phyloP scores from a whole-genome alignment of 1,140 invertebrate species.

The Notospermus geniculatus region DNA sequence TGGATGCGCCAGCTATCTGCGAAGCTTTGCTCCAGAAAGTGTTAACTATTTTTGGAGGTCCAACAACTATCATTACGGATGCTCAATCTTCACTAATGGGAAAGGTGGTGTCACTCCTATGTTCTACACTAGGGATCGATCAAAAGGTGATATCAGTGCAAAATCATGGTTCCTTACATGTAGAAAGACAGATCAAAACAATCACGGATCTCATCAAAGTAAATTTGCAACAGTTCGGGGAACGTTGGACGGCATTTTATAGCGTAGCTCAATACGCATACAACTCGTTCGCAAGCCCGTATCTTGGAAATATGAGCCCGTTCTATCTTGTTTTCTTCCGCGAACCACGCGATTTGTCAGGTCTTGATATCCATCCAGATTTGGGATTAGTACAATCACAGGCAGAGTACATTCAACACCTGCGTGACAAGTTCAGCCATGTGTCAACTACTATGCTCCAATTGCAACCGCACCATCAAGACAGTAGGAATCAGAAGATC shows the following conservation, averaged over 20 bases:
- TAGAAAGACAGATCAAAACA: neutral
- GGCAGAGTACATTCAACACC: neutral
- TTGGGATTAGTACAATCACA: neutral
- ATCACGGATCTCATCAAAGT: neutral
- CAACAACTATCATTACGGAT: neutral
- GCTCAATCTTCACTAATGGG: neutral
- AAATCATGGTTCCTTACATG: neutral
- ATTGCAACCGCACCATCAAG: neutral
- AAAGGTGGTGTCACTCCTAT: neutral
- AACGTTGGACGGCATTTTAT: too few relatives aligned
- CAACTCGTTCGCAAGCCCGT: too few relatives aligned
- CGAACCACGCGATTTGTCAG: neutral
- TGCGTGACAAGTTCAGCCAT: neutral
- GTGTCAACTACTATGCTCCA: neutral
- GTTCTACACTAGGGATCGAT: neutral
- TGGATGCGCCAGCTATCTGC: neutral
- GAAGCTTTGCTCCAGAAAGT: constrained; percentile 1
- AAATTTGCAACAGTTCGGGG: too few relatives aligned
- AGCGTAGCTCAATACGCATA: too few relatives aligned
- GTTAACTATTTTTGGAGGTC: neutral
- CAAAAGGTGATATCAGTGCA: neutral
- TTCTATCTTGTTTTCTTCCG: neutral
- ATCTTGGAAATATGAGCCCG: neutral
- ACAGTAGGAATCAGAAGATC: neutral
- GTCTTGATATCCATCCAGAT: neutral